Conservation (phyloP, 2,797 vertebrate species). For the Aplochiton taeniatus region DNA sequence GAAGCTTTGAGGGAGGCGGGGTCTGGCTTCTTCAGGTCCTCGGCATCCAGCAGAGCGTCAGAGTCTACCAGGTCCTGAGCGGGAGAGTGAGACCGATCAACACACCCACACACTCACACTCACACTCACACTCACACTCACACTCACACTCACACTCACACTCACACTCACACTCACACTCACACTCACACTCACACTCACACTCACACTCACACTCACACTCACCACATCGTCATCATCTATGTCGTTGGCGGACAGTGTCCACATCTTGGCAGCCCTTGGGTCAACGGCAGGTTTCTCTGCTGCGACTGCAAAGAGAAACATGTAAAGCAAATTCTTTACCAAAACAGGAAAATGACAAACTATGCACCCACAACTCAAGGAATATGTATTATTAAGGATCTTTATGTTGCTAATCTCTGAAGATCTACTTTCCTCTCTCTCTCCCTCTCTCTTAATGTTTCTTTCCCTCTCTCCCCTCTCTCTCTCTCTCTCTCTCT, state of each 20-base stretch:
- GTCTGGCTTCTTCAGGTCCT: constrained; percentile 92
- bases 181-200: constrained; percentile 19
- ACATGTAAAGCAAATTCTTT: neutral
- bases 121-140: constrained; percentile 71
- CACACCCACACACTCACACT: constrained; percentile 41
- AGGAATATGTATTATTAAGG: neutral
- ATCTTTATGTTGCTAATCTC: neutral
- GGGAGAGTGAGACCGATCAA: neutral
- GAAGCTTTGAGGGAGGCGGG: constrained; percentile 80
- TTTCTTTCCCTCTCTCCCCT: no score
- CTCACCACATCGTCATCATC: constrained; percentile 85
- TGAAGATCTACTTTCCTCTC: no score
- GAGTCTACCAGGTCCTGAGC: constrained; percentile 91
- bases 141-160: no score
- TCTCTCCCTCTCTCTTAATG: no score
- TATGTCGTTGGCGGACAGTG: constrained; percentile 88
- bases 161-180: no score
- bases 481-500: no score
- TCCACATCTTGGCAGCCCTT: constrained; percentile 85
- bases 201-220: no score
- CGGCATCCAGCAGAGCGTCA: constrained; percentile 88
- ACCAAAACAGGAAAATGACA: neutral
- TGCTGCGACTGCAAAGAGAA: constrained; percentile 41
- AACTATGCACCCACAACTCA: no score
- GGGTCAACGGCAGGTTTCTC: constrained; percentile 87